Evolutionary conservation across 2,797 vertebrate genomes (phyloP), one percentile per base, ranked within the genome.

Genomic region (Ibycter americanus): DNA sequence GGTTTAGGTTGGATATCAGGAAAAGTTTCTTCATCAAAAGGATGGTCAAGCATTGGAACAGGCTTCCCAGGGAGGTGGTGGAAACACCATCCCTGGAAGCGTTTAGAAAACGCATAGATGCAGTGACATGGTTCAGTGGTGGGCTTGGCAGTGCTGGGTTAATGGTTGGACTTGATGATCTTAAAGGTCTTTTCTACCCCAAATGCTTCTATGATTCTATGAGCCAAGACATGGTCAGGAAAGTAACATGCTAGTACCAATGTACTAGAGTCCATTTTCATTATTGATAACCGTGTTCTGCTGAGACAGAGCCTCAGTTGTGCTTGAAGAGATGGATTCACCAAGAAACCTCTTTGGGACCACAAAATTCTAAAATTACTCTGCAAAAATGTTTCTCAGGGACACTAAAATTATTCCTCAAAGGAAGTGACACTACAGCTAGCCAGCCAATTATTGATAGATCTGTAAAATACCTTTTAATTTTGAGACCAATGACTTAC

Each of bases 231-330:
- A 4, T 4, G 9, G 38, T 32, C 26, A 91, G 83, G 71, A 49
- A 67, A 6, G n/a, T 23, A 51, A 49, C 34, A 22, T 0, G 0
- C 42, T 4, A 52, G 34, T 32, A 51, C 13, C 34, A 11, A n/a
- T 3, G 21, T 11, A 20, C 47, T 19, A 29, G n/a, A 66, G 65
- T 23, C 34, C 38, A 32, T 8, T 62, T 72, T 73, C 29, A 42
- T 63, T 66, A 67, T 54, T 47, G 66, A 80, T 42, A 70, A 84
- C 18, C 8, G 12, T 4, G 16, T 40, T 38, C 26, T 66, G n/a
- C 68, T 26, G 31, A 84, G 34, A 36, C 10, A 62, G 52, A 51
- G 18, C 52, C 25, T 72, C 40, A 40, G 8, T 5, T 80, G 23
- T 47, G 31, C 62, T 34, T 56, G 71, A 61, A 14, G 5, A 42